These are phyloP conservation scores for Chaenogobius annularis DNA, from an alignment of 2,113 vertebrate genomes.

Conservation along the genomic window DNA sequence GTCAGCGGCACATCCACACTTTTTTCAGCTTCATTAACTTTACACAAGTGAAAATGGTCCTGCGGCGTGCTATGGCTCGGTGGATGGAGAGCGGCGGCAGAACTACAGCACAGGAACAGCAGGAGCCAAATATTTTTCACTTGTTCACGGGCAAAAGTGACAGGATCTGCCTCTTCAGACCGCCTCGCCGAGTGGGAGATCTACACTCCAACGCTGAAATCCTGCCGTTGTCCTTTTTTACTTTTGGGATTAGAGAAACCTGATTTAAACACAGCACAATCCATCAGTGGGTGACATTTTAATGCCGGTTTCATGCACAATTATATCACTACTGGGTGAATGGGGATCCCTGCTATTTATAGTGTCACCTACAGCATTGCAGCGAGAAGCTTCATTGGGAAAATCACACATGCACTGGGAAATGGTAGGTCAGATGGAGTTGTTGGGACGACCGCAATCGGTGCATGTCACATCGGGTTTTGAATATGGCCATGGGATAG, in stretches of 20 bases:
- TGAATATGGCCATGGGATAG: no score
- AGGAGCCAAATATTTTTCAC: slow-evolving; percentile 25
- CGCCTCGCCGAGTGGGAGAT: slow-evolving; percentile 24
- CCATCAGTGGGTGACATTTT: slow-evolving; percentile 10
- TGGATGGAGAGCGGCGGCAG: slow-evolving; percentile 19
- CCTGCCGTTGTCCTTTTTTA: not conserved
- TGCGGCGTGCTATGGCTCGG: slow-evolving; percentile 36
- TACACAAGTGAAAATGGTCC: slow-evolving; percentile 55
- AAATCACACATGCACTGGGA: not conserved
- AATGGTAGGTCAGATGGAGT: not conserved
- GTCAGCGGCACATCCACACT: slow-evolving; percentile 15
- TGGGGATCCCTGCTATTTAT: not conserved
- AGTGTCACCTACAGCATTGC: not conserved
- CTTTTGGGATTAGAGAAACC: not conserved
- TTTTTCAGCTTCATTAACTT: slow-evolving; percentile 61
- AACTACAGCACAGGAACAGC: slow-evolving; percentile 19
- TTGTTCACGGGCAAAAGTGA: slow-evolving; percentile 18
- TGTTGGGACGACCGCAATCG: not conserved
- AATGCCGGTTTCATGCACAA: not conserved
- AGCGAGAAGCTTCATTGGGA: not conserved
- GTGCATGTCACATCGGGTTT: not conserved
- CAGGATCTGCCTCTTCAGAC: slow-evolving; percentile 13
- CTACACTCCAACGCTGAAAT: not conserved
- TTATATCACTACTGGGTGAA: not conserved
- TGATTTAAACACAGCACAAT: slow-evolving; percentile 12